phyloP scores from a whole-genome alignment of 2,888 invertebrate species.

The Busseola fusca region DNA sequence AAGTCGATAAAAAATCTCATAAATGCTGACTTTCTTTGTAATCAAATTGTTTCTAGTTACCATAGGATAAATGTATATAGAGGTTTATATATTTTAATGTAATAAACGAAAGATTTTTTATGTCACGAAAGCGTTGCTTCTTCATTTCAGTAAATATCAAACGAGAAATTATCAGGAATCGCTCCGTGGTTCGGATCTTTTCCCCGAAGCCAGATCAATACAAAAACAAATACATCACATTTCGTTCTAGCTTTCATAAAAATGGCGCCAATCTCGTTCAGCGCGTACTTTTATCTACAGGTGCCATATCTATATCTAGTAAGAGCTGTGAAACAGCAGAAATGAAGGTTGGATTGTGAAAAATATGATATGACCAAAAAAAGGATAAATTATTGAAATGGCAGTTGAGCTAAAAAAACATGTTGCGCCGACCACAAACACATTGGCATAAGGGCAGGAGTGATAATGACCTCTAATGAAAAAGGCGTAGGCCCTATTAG shows the following conservation, averaged over 20 bases:
- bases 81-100: background rate
- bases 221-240: background rate
- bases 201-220: constrained; percentile 29
- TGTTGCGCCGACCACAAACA: background rate
- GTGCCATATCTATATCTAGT: background rate
- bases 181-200: constrained; percentile 1
- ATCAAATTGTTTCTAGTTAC: background rate
- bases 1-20: background rate
- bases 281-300: background rate
- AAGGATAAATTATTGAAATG: background rate
- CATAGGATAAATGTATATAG: background rate
- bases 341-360: background rate
- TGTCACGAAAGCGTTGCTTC: background rate
- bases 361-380: background rate
- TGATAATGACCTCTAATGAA: background rate
- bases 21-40: background rate
- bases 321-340: background rate
- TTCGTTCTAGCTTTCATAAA: constrained; percentile 17
- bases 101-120: background rate
- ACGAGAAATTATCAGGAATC: constrained; percentile 10
- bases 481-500: no score
- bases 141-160: constrained; percentile 15
- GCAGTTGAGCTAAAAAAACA: background rate
- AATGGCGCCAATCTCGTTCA: constrained; percentile 10
- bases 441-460: background rate